These are phyloP conservation scores for Phoeniculus purpureus DNA, from an alignment of 2,797 vertebrate genomes.

Conservation along the genomic window DNA sequence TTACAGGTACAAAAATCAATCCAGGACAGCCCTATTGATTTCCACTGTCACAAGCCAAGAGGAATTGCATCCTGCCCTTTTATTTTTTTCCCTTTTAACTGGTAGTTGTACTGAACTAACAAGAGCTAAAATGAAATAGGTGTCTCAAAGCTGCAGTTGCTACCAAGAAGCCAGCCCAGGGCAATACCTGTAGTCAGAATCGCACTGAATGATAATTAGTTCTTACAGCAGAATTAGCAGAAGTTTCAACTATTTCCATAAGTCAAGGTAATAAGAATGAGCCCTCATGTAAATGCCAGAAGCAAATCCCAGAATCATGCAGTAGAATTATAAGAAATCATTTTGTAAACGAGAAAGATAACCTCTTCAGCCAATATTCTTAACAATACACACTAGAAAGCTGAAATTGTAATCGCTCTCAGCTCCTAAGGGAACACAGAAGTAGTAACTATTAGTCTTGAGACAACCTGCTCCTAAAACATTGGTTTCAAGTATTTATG, in stretches of 20 bases:
- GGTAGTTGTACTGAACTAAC: not conserved
- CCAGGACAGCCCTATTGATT: not conserved
- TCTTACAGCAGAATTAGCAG: not conserved
- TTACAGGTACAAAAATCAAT: not conserved
- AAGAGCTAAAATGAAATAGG: not conserved
- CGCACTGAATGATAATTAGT: not conserved
- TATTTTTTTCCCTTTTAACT: not conserved
- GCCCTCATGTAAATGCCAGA: not conserved
- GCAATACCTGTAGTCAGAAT: not conserved
- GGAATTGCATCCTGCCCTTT: not conserved
- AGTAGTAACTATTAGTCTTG: not conserved
- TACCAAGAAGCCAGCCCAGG: not conserved
- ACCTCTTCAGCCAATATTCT: not conserved
- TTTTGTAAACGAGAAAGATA: fast-evolving
- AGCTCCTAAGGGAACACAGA: not conserved
- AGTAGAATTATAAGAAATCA: not conserved
- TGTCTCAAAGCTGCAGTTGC: not conserved
- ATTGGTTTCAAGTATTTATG: not conserved
- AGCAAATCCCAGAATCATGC: not conserved
- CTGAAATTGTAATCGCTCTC: not conserved
- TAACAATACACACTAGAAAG: not conserved
- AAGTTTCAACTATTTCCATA: not conserved
- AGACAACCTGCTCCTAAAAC: not conserved
- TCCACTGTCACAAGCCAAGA: not conserved
- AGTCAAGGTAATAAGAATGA: not conserved